A percentile compares a stretch with the other conserved stretches of the same genome.
These are phyloP conservation scores for Schizotus pectinicornis DNA, from an alignment of 2,888 invertebrate species.

Conservation along the genomic window DNA sequence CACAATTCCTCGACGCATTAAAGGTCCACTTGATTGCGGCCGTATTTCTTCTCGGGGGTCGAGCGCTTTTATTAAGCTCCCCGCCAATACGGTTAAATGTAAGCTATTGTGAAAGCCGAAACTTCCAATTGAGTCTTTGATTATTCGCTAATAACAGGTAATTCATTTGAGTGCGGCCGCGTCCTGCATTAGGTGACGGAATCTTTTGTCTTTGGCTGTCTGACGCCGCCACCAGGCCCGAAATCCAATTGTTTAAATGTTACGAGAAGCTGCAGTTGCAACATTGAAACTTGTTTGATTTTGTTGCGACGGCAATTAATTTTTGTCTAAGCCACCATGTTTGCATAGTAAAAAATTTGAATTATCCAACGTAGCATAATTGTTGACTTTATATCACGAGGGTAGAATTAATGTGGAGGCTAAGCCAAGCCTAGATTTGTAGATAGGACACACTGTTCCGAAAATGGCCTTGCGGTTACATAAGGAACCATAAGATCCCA, in stretches of 20 bases:
- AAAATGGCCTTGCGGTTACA: slow-evolving; percentile 33
- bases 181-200: slow-evolving; percentile 14
- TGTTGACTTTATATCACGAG: slow-evolving; percentile 47
- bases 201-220: slow-evolving; percentile 1
- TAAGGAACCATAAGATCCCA: slow-evolving; percentile 30
- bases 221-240: too few species aligned
- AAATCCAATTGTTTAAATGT: too few species aligned
- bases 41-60: slow-evolving; percentile 55
- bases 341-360: slow-evolving; percentile 24
- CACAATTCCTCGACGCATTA: slow-evolving; percentile 55
- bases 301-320: too few species aligned
- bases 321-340: too few species aligned
- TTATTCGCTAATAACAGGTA: slow-evolving; percentile 52
- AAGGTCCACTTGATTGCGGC: slow-evolving; percentile 57
- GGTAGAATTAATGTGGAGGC: slow-evolving; percentile 51
- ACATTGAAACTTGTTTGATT: too few species aligned
- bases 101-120: slow-evolving; percentile 53
- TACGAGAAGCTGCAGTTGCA: too few species aligned
- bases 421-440: slow-evolving; percentile 51
- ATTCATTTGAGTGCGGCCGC: slow-evolving; percentile 42
- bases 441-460: slow-evolving; percentile 52
- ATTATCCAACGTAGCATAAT: slow-evolving; percentile 40
- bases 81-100: slow-evolving; percentile 54
- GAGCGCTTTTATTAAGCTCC: slow-evolving; percentile 54
- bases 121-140: slow-evolving; percentile 53